Evolutionary conservation across 2,888 invertebrate genomes (phyloP).

Genomic region (Acholoe squamosa): DNA sequence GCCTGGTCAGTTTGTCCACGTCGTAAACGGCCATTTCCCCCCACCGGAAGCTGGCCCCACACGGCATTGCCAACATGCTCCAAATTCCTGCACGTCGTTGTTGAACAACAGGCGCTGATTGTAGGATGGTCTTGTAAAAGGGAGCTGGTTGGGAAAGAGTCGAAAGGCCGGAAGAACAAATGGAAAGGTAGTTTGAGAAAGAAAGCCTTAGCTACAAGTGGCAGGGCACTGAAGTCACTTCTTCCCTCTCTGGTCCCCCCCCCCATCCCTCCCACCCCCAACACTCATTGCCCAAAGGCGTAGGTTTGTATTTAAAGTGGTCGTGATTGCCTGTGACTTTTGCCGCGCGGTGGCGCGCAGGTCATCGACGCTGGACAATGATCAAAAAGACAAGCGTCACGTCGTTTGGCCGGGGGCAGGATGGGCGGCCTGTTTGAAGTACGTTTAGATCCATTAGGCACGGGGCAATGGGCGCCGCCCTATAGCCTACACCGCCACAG

Average conservation of each 20-base stretch:
- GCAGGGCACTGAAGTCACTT: background rate
- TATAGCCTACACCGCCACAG: background rate
- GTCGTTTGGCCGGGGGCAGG: constrained; percentile 5
- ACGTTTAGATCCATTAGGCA: constrained; percentile 38
- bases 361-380: constrained; percentile 31
- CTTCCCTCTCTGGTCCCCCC: background rate
- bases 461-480: constrained; percentile 5
- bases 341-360: background rate
- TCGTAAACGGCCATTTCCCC: constrained; percentile 3
- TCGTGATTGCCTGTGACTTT: constrained; percentile 38
- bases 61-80: background rate
- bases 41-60: constrained; percentile 14
- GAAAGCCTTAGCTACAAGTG: background rate
- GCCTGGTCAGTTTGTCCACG: constrained; percentile 22
- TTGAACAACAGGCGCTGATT: background rate
- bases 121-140: background rate
- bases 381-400: constrained; percentile 42
- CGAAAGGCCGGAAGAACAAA: background rate
- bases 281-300: background rate
- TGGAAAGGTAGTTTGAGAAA: background rate
- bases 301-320: background rate
- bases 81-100: background rate
- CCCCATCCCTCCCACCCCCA: background rate
- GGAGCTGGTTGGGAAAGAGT: background rate
- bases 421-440: constrained; percentile 42